Evolutionary conservation across 2,113 vertebrate species (phyloP), one percentile per base, ranked within the genome.

Genomic region (Pleuronectes platessa): DNA sequence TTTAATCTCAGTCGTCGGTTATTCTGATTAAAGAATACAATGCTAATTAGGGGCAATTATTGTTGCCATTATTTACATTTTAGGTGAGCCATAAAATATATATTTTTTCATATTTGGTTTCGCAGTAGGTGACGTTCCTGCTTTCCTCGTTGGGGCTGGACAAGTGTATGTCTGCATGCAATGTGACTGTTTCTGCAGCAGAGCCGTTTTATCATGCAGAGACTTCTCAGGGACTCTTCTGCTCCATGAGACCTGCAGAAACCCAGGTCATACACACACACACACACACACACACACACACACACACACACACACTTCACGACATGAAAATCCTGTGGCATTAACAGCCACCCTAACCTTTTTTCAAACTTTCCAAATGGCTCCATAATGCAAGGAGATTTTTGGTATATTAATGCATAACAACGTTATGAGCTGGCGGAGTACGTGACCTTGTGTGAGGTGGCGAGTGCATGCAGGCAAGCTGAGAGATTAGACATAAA

Each of bases 401-500:
- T 71, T 85, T 60, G 66, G 20, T 35, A 66, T 31, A 54, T 75
- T 23, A 24, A 73, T 75, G 24, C 23, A 59, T 12, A 35, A 61
- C 69, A 62, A 81, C 85, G 55, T 82, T 70, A 53, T 68, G 59
- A 71, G 70, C 35, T 59, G 4, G 61, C 5, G 6, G 18, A 14
- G 5, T 40, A 40, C 27, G 55, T 72, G 79, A 79, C 47, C 63
- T 62, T 59, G 63, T 31, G 77, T 71, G 74, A 79, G 35, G 26
- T 49, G 60, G 68, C 9, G 61, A 70, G 81, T 56, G 54, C 54
- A 17, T 72, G 87, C 79, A 27, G 76, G 59, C 59, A 83, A 88
- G 80, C 40, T 76, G 60, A 86, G 85, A 69, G 84, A 87, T 82
- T 86, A 10, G 70, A 79, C 73, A 79, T 86, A 75, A 88, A 87